Evolutionary conservation across 2,888 invertebrate species (phyloP).

Genomic region (Balanococcus diminutus): DNA sequence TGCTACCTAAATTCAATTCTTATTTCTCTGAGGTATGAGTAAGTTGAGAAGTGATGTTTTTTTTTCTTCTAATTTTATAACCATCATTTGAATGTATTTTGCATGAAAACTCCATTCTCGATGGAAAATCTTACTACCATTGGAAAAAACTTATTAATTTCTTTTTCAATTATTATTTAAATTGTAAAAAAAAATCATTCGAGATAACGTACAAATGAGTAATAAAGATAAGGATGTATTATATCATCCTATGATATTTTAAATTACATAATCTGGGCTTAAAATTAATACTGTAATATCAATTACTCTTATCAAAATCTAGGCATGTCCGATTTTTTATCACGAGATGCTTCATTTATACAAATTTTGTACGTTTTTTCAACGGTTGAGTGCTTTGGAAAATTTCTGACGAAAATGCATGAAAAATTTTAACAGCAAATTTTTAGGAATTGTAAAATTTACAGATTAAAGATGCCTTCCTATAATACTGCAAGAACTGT

Average conservation of each 20-base stretch:
- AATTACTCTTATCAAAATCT: no score
- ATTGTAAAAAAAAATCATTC: not conserved
- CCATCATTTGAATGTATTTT: not conserved
- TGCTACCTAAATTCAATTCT: no score
- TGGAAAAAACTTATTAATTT: not conserved
- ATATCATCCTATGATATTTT: not conserved
- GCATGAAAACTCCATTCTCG: not conserved
- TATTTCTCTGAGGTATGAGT: not conserved
- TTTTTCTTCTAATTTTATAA: not conserved
- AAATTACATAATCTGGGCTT: not conserved
- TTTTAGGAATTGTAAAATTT: conserved; percentile 32
- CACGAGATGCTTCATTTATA: conserved; percentile 22
- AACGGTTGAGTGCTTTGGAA: not conserved
- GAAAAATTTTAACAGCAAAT: not conserved
- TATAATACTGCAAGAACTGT: not conserved
- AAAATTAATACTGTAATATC: not conserved
- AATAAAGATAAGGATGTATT: not conserved
- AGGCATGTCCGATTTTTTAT: not conserved
- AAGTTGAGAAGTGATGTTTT: not conserved
- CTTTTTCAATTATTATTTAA: not conserved
- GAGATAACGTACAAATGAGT: not conserved
- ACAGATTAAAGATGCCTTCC: conserved; percentile 12
- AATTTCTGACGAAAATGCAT: not conserved
- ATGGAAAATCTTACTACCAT: not conserved
- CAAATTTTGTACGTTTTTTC: not conserved